Percentiles rank a stretch among this genome's conserved stretches.
Evolutionary conservation across 2,113 vertebrate species (phyloP).

Genomic region (Ranitomeya variabilis): DNA sequence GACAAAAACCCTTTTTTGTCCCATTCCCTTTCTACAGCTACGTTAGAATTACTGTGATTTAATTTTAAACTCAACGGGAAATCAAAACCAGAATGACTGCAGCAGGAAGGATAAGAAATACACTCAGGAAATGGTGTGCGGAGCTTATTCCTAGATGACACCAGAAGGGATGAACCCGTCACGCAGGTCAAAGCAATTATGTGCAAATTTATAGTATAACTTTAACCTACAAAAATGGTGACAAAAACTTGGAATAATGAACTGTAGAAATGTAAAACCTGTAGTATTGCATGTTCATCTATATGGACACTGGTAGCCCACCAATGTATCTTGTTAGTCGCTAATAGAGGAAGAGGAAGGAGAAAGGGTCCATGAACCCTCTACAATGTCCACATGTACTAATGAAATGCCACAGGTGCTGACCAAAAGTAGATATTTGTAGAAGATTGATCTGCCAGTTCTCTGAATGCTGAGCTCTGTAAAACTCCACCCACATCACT

Average conservation of each 20-base stretch:
- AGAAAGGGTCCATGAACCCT: too few species aligned
- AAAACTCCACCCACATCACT: too few species aligned
- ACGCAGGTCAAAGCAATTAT: neutral
- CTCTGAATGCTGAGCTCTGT: too few species aligned
- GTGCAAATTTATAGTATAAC: neutral
- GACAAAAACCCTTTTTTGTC: neutral
- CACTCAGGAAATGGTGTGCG: constrained; percentile 4
- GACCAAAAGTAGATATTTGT: neutral
- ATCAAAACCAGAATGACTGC: constrained; percentile 8
- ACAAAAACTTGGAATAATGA: neutral
- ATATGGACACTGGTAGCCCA: too few species aligned
- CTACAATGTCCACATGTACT: neutral
- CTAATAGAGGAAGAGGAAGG: too few species aligned
- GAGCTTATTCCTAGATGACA: neutral
- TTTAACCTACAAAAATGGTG: neutral
- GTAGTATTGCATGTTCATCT: too few species aligned
- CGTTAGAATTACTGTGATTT: neutral
- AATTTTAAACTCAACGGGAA: constrained; percentile 26
- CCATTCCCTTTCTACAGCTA: neutral
- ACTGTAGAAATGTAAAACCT: neutral
- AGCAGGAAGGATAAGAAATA: neutral
- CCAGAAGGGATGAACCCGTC: neutral
- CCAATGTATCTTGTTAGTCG: too few species aligned
- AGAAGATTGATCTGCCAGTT: neutral
- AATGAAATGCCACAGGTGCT: neutral